Evolutionary conservation across 2,888 invertebrate species (phyloP).

Genomic region (Apamea epomidion): DNA sequence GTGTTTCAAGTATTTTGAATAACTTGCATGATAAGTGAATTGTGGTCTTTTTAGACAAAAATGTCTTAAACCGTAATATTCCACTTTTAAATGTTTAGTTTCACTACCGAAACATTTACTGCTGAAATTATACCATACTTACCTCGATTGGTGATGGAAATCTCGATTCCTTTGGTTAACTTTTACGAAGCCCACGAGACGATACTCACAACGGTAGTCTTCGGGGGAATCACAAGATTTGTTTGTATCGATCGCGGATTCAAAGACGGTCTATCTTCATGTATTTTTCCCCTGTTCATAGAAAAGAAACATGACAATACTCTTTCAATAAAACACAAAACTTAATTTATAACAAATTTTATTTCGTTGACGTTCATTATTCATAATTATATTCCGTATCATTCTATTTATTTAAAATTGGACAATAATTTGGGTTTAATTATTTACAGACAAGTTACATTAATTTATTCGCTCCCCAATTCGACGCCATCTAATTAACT

Average conservation of each 20-base stretch:
- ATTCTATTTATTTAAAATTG: constrained; percentile 63
- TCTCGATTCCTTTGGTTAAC: constrained; percentile 21
- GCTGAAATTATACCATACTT: constrained; percentile 17
- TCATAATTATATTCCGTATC: constrained; percentile 63
- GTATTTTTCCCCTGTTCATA: not conserved
- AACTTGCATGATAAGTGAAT: too few species aligned
- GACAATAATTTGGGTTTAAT: constrained; percentile 64
- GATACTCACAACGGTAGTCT: constrained; percentile 15
- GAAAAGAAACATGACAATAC: not conserved
- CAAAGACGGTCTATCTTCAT: not conserved
- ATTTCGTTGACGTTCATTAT: constrained; percentile 75
- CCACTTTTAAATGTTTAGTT: not conserved
- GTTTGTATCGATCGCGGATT: constrained; percentile 19
- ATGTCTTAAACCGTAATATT: too few species aligned
- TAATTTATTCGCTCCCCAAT: constrained; percentile 50
- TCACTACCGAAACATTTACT: not conserved
- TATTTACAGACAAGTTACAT: constrained; percentile 67
- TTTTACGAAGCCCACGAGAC: constrained; percentile 39
- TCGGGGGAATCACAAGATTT: constrained; percentile 35
- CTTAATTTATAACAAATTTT: constrained; percentile 72
- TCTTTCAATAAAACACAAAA: constrained; percentile 51
- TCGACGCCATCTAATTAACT: constrained; percentile 51
- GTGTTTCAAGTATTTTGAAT: not conserved
- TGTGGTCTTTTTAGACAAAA: too few species aligned
- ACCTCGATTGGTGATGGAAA: constrained; percentile 21